Conservation (phyloP, 2,888 invertebrate species). For the Drosophila borborema region DNA sequence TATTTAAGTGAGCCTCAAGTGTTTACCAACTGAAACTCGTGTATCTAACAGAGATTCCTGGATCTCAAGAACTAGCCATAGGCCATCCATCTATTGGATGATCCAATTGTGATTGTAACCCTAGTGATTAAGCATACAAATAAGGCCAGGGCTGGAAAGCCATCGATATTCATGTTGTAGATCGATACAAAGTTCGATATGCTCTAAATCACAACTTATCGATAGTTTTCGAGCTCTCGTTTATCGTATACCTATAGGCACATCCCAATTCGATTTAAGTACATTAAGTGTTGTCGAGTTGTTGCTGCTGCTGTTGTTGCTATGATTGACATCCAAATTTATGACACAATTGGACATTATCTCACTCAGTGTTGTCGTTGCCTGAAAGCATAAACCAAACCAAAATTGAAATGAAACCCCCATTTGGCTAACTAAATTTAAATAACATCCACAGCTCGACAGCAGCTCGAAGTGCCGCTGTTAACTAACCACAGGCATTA, state of each 20-base stretch:
- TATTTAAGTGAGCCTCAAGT: neutral
- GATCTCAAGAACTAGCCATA: conserved; percentile 14
- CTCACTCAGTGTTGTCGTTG: conserved; percentile 56
- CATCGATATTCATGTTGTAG: neutral
- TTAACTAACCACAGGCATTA: conserved; percentile 41
- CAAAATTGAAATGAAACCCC: conserved; percentile 18
- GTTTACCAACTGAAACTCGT: conserved; percentile 8
- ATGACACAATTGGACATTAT: conserved; percentile 57
- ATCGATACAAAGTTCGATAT: neutral
- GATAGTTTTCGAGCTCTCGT: conserved; percentile 5
- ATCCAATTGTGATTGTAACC: neutral
- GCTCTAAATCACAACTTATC: neutral
- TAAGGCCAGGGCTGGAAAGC: neutral
- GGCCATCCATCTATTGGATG: neutral
- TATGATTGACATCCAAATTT: conserved; percentile 36
- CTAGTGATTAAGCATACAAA: conserved; percentile 8
- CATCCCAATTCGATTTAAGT: conserved; percentile 21
- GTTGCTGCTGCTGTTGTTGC: conserved; percentile 39
- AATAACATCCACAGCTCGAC: conserved; percentile 64
- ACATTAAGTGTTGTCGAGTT: conserved; percentile 70
- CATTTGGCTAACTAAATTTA: conserved; percentile 38
- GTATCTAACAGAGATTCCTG: conserved; percentile 17
- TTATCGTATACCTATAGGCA: neutral
- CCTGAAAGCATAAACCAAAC: conserved; percentile 29
- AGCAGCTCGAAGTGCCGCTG: conserved; percentile 52